Evolutionary conservation across 2,888 invertebrate genomes (phyloP).

Genomic region (Brachypalpus laphriformis): DNA sequence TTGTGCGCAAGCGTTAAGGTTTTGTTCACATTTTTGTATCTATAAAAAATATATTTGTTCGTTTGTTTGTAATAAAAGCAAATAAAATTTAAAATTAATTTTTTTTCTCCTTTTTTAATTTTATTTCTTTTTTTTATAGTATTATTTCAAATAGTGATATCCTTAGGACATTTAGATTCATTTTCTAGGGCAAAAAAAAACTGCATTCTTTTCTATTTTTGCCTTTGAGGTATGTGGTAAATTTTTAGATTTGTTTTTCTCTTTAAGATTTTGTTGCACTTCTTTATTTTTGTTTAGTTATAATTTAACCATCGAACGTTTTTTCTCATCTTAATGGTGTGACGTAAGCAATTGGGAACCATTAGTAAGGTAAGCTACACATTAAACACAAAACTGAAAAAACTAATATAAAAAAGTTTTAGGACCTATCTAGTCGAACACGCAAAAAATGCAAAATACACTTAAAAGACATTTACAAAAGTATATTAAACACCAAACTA

Average conservation of each 20-base stretch:
- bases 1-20: slow-evolving; percentile 29
- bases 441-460: slow-evolving; percentile 63
- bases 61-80: slow-evolving; percentile 37
- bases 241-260: neutral
- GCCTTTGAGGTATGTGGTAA: slow-evolving; percentile 40
- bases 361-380: slow-evolving; percentile 84
- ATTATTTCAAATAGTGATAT: slow-evolving; percentile 48
- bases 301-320: slow-evolving; percentile 67
- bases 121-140: slow-evolving; percentile 49
- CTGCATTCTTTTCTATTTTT: slow-evolving; percentile 22
- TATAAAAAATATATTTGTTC: slow-evolving; percentile 18
- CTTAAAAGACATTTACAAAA: slow-evolving; percentile 59
- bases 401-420: slow-evolving; percentile 27
- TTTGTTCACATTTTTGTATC: slow-evolving; percentile 18
- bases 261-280: slow-evolving; percentile 67
- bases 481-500: slow-evolving; percentile 48
- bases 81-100: slow-evolving; percentile 16
- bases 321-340: slow-evolving; percentile 81
- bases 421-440: slow-evolving; percentile 40
- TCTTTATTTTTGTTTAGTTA: slow-evolving; percentile 74
- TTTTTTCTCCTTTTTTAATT: slow-evolving; percentile 8
- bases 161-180: slow-evolving; percentile 46
- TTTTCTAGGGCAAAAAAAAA: slow-evolving; percentile 37
- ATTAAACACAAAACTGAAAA: slow-evolving; percentile 80
- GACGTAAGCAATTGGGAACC: slow-evolving; percentile 83